A percentile compares a stretch with the other conserved stretches of the same genome.
Evolutionary conservation across 2,888 invertebrate species (phyloP).

Genomic region (Trachelus troglodyta): DNA sequence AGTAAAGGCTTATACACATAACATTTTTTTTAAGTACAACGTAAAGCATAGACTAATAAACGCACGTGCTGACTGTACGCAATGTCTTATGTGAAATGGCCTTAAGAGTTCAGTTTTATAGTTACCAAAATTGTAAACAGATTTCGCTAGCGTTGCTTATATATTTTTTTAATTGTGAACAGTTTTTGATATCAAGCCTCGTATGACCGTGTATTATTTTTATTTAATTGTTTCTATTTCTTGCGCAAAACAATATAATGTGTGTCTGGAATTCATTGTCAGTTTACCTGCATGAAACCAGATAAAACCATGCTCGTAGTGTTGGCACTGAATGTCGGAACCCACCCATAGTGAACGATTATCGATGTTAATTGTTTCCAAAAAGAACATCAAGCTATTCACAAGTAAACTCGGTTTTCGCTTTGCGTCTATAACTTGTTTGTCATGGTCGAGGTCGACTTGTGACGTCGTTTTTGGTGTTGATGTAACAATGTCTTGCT

Average conservation of each 20-base stretch:
- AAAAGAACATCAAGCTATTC: neutral
- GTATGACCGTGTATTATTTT: no score
- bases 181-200: no score
- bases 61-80: neutral
- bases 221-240: no score
- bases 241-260: no score
- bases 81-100: neutral
- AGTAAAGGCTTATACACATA: neutral
- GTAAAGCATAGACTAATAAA: neutral
- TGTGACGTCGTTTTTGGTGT: neutral
- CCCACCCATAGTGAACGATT: neutral
- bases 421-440: neutral
- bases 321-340: no score
- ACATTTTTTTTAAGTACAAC: neutral
- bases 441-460: neutral
- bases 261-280: no score
- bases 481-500: neutral
- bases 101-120: neutral
- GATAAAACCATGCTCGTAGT: no score
- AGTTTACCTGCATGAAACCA: no score
- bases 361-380: neutral
- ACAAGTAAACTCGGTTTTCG: neutral
- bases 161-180: no score
- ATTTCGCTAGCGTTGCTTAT: no score
- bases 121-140: neutral